Evolutionary conservation across 2,797 vertebrate species (phyloP).

Genomic region (Cuniculus paca): DNA sequence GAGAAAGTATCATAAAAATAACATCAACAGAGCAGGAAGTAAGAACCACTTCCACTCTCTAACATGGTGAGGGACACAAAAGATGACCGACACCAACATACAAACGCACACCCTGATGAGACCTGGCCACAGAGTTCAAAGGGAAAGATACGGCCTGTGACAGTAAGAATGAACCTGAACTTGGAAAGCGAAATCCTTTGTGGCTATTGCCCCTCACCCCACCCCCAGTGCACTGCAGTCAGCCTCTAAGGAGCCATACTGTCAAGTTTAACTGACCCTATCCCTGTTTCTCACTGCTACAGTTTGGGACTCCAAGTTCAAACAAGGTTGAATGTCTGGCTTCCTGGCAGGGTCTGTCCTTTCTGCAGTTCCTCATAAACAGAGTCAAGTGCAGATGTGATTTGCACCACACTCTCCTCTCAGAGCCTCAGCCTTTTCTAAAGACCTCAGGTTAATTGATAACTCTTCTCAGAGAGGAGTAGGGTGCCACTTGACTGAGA

Average conservation of each 20-base stretch:
- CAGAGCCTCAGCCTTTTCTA: constrained; percentile 55
- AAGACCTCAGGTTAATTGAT: constrained; percentile 64
- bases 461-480: constrained; percentile 69
- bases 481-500: constrained; percentile 47
- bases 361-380: constrained; percentile 83
- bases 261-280: constrained; percentile 3
- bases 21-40: constrained; percentile 76
- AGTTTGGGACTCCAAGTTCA: constrained; percentile 80
- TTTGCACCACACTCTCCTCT: constrained; percentile 65
- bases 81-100: constrained; percentile 82
- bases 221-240: constrained; percentile 28
- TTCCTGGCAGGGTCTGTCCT: constrained; percentile 83
- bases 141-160: constrained; percentile 81
- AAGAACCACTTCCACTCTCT: constrained; percentile 72
- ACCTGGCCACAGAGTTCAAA: constrained; percentile 83
- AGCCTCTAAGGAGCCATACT: constrained; percentile 79
- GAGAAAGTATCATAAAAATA: constrained; percentile 81
- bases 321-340: constrained; percentile 80
- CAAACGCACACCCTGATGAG: constrained; percentile 83
- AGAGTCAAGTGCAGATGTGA: constrained; percentile 76
- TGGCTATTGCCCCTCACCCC: constrained; percentile 71
- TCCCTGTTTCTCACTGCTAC: constrained; percentile 34
- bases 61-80: constrained; percentile 62
- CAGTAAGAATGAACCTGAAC: constrained; percentile 80
- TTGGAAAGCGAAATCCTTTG: constrained; percentile 85